A percentile compares a stretch with the other conserved stretches of the same genome.
These are phyloP conservation scores for Leptatherina wallacei DNA, from an alignment of 2,797 vertebrate species.

Conservation along the genomic window DNA sequence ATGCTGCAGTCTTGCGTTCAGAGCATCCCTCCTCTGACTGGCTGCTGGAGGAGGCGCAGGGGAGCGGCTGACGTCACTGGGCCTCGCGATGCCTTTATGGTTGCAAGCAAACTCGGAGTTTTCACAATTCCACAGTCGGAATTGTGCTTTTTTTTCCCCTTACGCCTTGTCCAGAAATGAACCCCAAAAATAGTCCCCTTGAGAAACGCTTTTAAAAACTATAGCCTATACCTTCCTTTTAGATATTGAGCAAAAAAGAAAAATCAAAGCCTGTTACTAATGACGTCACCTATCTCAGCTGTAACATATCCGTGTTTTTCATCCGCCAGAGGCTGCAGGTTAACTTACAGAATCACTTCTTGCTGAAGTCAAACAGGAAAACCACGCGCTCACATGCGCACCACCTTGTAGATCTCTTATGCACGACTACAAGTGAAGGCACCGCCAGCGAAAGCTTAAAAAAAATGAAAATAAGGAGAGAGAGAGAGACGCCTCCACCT, in stretches of 20 bases:
- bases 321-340: not conserved
- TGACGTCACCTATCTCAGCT: not conserved
- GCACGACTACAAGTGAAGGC: conserved; percentile 47
- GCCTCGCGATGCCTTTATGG: conserved; percentile 51
- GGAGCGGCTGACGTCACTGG: conserved; percentile 83
- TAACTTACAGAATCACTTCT: not conserved
- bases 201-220: not conserved
- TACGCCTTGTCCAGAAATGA: not conserved
- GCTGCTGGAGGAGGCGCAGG: conserved; percentile 75
- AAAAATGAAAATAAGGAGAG: conserved; percentile 29
- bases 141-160: not conserved
- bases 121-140: not conserved
- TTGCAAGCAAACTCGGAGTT: not conserved
- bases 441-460: conserved; percentile 54
- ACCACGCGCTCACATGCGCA: not conserved
- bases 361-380: not conserved
- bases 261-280: not conserved
- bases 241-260: not conserved
- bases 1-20: conserved; percentile 87
- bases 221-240: not conserved
- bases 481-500: conserved; percentile 45
- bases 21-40: conserved; percentile 86
- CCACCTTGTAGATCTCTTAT: fast-evolving
- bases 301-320: too few relatives aligned
- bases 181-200: not conserved